phyloP scores from a whole-genome alignment of 2,888 invertebrate genomes.

The Drosophila paranaensis region DNA sequence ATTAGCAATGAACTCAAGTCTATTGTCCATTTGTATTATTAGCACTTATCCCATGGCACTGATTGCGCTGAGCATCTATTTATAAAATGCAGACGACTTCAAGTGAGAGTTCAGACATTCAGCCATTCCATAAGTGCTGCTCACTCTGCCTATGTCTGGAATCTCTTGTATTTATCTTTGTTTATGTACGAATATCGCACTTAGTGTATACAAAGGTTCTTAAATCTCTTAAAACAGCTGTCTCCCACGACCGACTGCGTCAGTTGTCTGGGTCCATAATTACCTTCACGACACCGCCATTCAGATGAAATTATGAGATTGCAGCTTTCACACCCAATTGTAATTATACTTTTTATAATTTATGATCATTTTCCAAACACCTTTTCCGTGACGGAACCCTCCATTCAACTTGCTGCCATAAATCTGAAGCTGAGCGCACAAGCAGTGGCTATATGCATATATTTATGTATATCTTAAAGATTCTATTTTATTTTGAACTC shows the following conservation, averaged over 20 bases:
- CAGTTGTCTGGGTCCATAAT: not conserved
- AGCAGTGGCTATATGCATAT: not conserved
- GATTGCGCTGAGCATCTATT: constrained; percentile 29
- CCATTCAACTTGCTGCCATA: constrained; percentile 16
- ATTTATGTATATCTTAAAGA: not conserved
- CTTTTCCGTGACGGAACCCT: constrained; percentile 19
- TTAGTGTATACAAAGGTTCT: not conserved
- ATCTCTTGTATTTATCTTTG: not conserved
- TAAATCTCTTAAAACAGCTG: not conserved
- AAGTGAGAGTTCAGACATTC: constrained; percentile 32
- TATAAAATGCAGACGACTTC: constrained; percentile 42
- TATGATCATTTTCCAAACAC: constrained; percentile 43
- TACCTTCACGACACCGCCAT: constrained; percentile 19
- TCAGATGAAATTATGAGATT: constrained; percentile 33
- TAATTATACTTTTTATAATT: constrained; percentile 33
- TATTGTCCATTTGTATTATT: constrained; percentile 8
- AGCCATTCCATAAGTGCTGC: not conserved
- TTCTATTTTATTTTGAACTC: not conserved
- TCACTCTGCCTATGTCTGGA: not conserved
- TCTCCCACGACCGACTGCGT: constrained; percentile 1
- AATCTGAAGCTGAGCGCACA: constrained; percentile 5
- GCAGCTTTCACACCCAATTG: constrained; percentile 21
- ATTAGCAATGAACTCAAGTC: constrained; percentile 5
- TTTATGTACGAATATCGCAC: not conserved
- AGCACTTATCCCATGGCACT: not conserved